Evolutionary conservation across 1,140 invertebrate genomes (phyloP), one percentile per base, ranked within the genome.

Genomic region (Eumeta japonica): DNA sequence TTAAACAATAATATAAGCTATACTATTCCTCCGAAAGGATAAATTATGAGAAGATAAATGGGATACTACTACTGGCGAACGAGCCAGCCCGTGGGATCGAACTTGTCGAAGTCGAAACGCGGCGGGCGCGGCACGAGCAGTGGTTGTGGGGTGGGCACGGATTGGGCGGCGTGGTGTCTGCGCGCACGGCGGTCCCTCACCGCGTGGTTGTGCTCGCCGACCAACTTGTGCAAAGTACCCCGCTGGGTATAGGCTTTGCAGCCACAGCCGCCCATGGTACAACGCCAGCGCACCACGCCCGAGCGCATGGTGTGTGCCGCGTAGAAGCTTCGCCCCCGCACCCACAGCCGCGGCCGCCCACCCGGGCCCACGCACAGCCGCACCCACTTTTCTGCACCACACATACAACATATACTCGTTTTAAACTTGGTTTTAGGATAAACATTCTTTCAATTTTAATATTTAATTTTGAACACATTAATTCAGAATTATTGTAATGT

Each of bases 241-340:
- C 62, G 68, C 40, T 64, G 68, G 4, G 68, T 74, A 50, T 74
- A 74, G 0, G 66, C 70, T 41, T 74, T 74, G 43, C 66, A 71
- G 12, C 62, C 66, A 35, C 68, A 74, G 28, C 68, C 66, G 27
- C 66, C 70, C 70, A 71, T 71, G 1, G 66, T 74, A 43, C 68
- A 74, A 2, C 68, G 58, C 70, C 66, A 73, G 34, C 68, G 62
- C 28, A 73, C 68, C 2, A 68, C 58, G 11, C 70, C 70, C 0
- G 66, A 71, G 7, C 66, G 51, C 66, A 74, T 71, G 1, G 68
- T 71, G 41, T 74, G 68, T 20, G 68, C 68, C 24, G 68, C 64
- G 48, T 74, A 74, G 40, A 74, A 74, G 39, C 66, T 71, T 29
- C 62, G 60, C 16, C 68, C 68, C 35, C 58, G 55, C 34, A 74